Evolutionary conservation across 2,113 vertebrate genomes (phyloP).

Genomic region (Oncorhynchus kisutch): DNA sequence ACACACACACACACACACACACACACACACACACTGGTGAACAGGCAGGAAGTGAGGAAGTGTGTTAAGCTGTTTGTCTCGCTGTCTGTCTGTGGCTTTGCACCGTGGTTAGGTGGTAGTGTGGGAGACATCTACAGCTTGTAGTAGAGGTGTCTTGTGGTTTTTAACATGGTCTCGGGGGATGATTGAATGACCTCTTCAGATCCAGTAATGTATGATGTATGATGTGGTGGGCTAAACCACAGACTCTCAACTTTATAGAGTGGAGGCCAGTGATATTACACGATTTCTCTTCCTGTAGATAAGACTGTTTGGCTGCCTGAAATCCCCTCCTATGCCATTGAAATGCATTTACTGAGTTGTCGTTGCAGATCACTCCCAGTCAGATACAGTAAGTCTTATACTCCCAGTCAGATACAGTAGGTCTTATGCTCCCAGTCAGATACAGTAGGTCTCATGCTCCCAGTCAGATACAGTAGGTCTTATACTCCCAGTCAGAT

Average conservation of each 20-base stretch:
- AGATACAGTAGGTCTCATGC: too few relatives aligned
- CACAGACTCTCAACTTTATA: constrained; percentile 44
- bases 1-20: not conserved
- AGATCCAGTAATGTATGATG: not conserved
- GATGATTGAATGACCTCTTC: constrained; percentile 21
- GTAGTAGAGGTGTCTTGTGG: constrained; percentile 38
- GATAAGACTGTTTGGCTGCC: too few relatives aligned
- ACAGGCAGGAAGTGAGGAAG: not conserved
- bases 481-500: too few relatives aligned
- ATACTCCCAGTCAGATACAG: too few relatives aligned
- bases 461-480: too few relatives aligned
- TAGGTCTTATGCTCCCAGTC: too few relatives aligned
- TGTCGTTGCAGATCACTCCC: too few relatives aligned
- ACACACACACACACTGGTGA: not conserved
- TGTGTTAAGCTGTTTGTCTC: not conserved
- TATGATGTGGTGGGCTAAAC: constrained; percentile 27
- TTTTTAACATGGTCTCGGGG: constrained; percentile 41
- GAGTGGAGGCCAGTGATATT: not conserved
- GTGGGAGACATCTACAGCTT: not conserved
- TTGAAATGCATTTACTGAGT: too few relatives aligned
- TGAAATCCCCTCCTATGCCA: too few relatives aligned
- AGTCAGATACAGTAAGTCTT: too few relatives aligned
- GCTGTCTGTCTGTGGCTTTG: not conserved
- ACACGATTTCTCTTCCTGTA: too few relatives aligned
- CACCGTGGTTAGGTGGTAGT: not conserved